A percentile compares a stretch with the other conserved stretches of the same genome.
Evolutionary conservation across 1,140 invertebrate genomes (phyloP).

Genomic region (Zaprionus vittiger): DNA sequence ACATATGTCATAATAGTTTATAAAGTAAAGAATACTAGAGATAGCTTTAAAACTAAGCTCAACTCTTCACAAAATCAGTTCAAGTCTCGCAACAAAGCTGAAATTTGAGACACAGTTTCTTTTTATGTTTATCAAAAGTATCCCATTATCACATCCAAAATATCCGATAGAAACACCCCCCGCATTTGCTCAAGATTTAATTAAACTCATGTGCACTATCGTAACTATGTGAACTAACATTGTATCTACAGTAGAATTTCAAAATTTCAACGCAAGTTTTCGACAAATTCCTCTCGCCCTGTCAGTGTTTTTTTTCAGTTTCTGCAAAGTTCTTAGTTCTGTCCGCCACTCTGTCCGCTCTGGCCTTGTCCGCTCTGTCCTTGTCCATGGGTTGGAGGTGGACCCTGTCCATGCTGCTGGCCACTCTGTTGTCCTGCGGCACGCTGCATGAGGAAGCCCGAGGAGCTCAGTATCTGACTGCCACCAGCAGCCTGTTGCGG

Average conservation of each 20-base stretch:
- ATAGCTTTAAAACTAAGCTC: background rate
- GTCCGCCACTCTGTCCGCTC: background rate
- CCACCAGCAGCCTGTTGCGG: conserved; percentile 9
- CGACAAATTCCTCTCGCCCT: background rate
- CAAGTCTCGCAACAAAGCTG: no score
- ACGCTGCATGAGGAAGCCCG: conserved; percentile 24
- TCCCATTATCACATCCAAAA: background rate
- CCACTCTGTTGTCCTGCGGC: conserved; percentile 11
- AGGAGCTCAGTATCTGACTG: conserved; percentile 23
- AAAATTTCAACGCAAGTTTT: background rate
- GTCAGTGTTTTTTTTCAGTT: background rate
- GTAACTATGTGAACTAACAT: conserved; percentile 5
- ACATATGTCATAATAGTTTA: no score
- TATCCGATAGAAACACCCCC: background rate
- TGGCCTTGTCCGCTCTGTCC: conserved; percentile 14
- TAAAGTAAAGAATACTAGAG: background rate
- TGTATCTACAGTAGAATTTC: background rate
- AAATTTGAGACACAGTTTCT: no score
- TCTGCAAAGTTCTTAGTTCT: background rate
- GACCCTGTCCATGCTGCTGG: background rate
- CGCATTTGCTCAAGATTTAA: conserved; percentile 16
- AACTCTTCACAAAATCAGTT: no score
- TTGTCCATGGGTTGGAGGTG: conserved; percentile 7
- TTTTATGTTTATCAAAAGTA: no score
- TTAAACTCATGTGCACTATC: conserved; percentile 1